A percentile compares a stretch with the other conserved stretches of the same genome.
These are phyloP conservation scores for Urosaurus nigricauda DNA, from an alignment of 2,797 vertebrate genomes.

Conservation along the genomic window DNA sequence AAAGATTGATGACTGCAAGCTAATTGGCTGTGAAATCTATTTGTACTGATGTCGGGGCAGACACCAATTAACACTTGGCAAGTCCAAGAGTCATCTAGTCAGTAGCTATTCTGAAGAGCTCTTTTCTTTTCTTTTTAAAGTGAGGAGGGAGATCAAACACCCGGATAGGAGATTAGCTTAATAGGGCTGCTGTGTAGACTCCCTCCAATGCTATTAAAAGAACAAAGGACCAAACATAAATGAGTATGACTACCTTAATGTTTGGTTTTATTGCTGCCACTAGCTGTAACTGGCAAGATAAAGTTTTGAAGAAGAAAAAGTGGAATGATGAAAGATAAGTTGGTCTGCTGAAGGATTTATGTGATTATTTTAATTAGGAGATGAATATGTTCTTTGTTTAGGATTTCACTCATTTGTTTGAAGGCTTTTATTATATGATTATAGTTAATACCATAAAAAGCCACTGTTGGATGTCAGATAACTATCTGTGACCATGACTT, in stretches of 20 bases:
- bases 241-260: slow-evolving; percentile 76
- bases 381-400: slow-evolving; percentile 69
- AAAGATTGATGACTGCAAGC: slow-evolving; percentile 70
- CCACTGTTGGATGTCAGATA: slow-evolving; percentile 30
- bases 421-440: slow-evolving; percentile 57
- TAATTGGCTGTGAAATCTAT: slow-evolving; percentile 78
- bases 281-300: slow-evolving; percentile 72
- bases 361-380: slow-evolving; percentile 75
- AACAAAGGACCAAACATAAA: slow-evolving; percentile 78
- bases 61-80: slow-evolving; percentile 83
- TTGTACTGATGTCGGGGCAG: slow-evolving; percentile 72
- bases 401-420: slow-evolving; percentile 67
- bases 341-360: slow-evolving; percentile 68
- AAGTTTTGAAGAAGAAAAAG: slow-evolving; percentile 59
- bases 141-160: slow-evolving; percentile 78
- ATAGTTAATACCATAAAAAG: slow-evolving; percentile 51
- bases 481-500: slow-evolving; percentile 33
- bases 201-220: slow-evolving; percentile 80
- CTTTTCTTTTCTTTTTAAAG: slow-evolving; percentile 66
- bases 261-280: slow-evolving; percentile 72
- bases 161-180: slow-evolving; percentile 75
- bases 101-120: slow-evolving; percentile 79
- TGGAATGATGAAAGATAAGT: slow-evolving; percentile 69
- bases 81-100: slow-evolving; percentile 74
- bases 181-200: slow-evolving; percentile 79